Conservation (phyloP, 2,888 invertebrate genomes). For the Rapana venosa region DNA sequence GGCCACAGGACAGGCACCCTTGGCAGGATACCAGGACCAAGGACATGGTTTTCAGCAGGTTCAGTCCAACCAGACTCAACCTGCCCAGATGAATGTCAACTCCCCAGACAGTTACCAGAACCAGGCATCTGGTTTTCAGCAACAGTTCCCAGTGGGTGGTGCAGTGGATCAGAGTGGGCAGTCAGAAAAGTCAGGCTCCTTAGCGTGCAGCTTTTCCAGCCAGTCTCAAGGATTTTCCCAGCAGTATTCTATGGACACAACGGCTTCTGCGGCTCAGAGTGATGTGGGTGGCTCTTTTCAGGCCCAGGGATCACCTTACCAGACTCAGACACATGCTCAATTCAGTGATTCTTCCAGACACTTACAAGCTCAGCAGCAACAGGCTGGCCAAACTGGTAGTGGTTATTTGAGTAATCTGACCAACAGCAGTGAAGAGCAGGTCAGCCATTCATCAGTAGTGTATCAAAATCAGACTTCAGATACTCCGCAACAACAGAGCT, state of each 20-base stretch:
- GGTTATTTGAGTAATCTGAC: neutral
- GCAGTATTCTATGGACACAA: slow-evolving; percentile 31
- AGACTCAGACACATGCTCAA: neutral
- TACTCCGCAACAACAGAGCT: slow-evolving; percentile 31
- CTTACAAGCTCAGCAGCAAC: slow-evolving; percentile 27
- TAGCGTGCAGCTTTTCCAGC: neutral
- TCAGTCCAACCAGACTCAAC: neutral
- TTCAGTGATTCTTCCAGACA: slow-evolving; percentile 19
- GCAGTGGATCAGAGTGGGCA: neutral
- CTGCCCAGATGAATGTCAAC: slow-evolving; percentile 28
- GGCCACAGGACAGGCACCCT: neutral
- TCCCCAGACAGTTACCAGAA: neutral
- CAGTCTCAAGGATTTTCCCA: slow-evolving; percentile 28
- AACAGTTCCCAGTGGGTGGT: neutral
- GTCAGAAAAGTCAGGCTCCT: neutral
- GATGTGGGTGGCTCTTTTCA: slow-evolving; percentile 12
- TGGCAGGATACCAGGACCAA: neutral
- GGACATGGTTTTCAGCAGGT: slow-evolving; percentile 33
- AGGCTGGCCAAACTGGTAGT: neutral
- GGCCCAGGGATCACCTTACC: slow-evolving; percentile 24
- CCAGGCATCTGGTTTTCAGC: slow-evolving; percentile 31
- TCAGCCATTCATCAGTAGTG: slow-evolving; percentile 3
- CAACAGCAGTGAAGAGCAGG: slow-evolving; percentile 11
- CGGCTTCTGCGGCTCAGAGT: neutral
- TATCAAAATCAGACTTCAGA: slow-evolving; percentile 32